Percentiles rank a stretch among this genome's conserved stretches.
These are phyloP conservation scores for Gallinago stenura DNA, from an alignment of 2,797 vertebrate species.

Conservation along the genomic window DNA sequence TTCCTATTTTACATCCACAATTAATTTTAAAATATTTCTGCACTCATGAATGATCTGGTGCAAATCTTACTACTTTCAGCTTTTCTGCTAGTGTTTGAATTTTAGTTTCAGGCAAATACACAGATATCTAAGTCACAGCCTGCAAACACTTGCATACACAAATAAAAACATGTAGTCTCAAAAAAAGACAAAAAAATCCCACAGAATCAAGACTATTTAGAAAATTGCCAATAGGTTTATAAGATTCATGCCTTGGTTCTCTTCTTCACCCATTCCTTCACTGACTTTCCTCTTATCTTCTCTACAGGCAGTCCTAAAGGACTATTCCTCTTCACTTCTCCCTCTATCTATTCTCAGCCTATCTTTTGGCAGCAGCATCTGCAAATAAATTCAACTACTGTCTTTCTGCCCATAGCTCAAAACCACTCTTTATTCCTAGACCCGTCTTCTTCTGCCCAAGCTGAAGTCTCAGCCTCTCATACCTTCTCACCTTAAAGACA, in stretches of 20 bases:
- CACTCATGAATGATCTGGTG: not conserved
- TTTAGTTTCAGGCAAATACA: not conserved
- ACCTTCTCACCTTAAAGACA: not conserved
- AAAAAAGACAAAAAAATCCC: not conserved
- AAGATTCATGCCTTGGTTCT: not conserved
- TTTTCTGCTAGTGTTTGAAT: not conserved
- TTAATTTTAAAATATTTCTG: constrained; percentile 14
- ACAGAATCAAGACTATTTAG: not conserved
- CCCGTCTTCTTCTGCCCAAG: not conserved
- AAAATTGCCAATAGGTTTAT: not conserved
- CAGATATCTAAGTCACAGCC: not conserved
- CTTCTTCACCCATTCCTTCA: not conserved
- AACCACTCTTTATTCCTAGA: not conserved
- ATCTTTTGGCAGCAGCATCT: not conserved
- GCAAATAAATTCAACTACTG: not conserved
- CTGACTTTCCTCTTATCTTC: not conserved
- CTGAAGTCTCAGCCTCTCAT: not conserved
- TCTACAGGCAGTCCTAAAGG: not conserved
- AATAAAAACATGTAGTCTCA: not conserved
- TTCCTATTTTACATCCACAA: not conserved
- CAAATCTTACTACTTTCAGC: not conserved
- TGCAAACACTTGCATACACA: not conserved
- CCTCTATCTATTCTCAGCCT: not conserved
- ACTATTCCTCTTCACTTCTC: not conserved
- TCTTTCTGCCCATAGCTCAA: not conserved